A percentile compares a stretch with the other conserved stretches of the same genome.
These are phyloP conservation scores for Anagyrus pseudococci DNA, from an alignment of 2,888 invertebrate species.

Conservation along the genomic window DNA sequence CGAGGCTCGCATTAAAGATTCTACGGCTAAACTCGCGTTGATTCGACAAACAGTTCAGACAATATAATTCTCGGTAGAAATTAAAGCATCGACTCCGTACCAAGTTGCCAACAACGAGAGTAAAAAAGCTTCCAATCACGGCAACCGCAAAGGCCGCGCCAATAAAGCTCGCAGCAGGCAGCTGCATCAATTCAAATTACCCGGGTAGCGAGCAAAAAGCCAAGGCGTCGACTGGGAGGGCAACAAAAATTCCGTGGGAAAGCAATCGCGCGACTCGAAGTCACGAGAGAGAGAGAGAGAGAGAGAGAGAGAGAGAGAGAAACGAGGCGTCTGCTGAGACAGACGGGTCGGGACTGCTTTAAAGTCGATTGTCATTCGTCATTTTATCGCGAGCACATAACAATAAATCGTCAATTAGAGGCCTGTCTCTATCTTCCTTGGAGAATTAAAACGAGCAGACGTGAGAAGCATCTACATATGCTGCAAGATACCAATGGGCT, in stretches of 20 bases:
- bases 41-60: too few relatives aligned
- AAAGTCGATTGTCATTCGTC: conserved; percentile 3
- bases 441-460: conserved; percentile 21
- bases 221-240: not conserved
- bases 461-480: not conserved
- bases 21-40: too few relatives aligned
- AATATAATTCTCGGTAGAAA: too few relatives aligned
- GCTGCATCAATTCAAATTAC: conserved; percentile 6
- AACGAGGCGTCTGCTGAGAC: not conserved
- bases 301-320: not conserved
- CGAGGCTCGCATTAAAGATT: too few relatives aligned
- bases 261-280: not conserved
- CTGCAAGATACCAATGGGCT: too few relatives aligned
- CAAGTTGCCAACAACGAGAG: too few relatives aligned
- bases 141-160: too few relatives aligned
- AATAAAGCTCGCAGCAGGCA: conserved; percentile 7
- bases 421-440: not conserved
- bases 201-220: too few relatives aligned
- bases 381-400: conserved; percentile 13
- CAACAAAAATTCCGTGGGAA: not conserved
- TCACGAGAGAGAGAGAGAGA: not conserved
- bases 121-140: too few relatives aligned
- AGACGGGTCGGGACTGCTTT: too few relatives aligned
- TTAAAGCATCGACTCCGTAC: too few relatives aligned
- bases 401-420: conserved; percentile 33